Percentiles rank a stretch among this genome's conserved stretches.
Evolutionary conservation across 2,888 invertebrate species (phyloP).

Genomic region (Euspilapteryx auroguttella): DNA sequence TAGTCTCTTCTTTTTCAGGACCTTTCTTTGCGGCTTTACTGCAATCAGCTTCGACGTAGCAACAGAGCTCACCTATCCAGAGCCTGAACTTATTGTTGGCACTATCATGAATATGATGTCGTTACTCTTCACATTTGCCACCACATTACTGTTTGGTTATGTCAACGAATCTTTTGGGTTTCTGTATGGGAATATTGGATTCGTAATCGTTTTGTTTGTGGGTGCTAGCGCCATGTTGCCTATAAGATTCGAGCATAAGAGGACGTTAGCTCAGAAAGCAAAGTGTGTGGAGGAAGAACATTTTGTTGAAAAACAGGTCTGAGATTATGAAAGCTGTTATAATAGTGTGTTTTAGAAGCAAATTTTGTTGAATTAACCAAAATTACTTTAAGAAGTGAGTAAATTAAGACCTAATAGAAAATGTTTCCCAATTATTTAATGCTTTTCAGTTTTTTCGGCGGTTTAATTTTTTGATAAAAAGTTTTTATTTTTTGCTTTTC

Average conservation of each 20-base stretch:
- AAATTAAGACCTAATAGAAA: too few species aligned
- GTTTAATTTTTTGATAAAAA: too few species aligned
- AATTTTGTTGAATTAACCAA: too few species aligned
- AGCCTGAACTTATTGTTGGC: conserved; percentile 69
- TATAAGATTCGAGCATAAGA: conserved; percentile 9
- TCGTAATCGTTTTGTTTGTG: conserved; percentile 14
- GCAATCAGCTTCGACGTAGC: conserved; percentile 76
- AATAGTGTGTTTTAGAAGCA: too few species aligned
- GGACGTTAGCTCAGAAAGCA: conserved; percentile 8
- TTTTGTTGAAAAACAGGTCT: too few species aligned
- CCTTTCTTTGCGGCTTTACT: conserved; percentile 75
- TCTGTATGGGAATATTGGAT: conserved; percentile 21
- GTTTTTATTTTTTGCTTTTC: too few species aligned
- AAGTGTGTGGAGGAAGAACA: too few species aligned
- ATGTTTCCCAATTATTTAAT: too few species aligned
- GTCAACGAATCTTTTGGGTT: conserved; percentile 20
- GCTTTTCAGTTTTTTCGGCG: too few species aligned
- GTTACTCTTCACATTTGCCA: conserved; percentile 14
- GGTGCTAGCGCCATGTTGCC: conserved; percentile 13
- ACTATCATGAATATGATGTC: conserved; percentile 50
- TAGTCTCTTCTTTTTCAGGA: conserved; percentile 33
- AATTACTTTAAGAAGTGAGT: too few species aligned
- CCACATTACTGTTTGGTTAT: conserved; percentile 19
- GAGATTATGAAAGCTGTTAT: too few species aligned
- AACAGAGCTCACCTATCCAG: conserved; percentile 73